Conservation (phyloP, 2,888 invertebrate genomes). For the Drosophila borealis region DNA sequence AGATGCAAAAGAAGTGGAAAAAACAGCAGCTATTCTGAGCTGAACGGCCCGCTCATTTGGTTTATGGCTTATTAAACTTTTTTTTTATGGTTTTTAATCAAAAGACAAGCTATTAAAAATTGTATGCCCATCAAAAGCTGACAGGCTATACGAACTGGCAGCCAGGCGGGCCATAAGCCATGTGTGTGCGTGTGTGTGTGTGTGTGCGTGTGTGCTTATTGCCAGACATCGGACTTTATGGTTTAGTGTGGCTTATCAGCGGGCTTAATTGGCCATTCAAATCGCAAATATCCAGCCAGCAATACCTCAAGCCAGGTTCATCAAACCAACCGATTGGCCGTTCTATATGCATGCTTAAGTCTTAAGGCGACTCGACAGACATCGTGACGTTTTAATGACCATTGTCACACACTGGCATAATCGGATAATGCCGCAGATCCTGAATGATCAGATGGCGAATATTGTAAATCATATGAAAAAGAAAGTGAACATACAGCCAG, state of each 20-base stretch:
- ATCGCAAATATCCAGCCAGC: slow-evolving; percentile 8
- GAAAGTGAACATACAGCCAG: slow-evolving; percentile 17
- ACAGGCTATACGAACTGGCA: slow-evolving; percentile 24
- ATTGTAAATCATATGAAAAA: slow-evolving; percentile 6
- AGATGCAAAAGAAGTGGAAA: background rate
- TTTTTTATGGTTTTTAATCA: slow-evolving; percentile 55
- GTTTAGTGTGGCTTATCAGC: slow-evolving; percentile 43
- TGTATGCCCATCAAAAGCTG: slow-evolving; percentile 44
- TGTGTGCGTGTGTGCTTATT: background rate
- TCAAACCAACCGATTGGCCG: background rate
- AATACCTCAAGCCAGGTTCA: background rate
- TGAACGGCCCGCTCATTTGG: slow-evolving; percentile 40
- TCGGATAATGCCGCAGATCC: slow-evolving; percentile 14
- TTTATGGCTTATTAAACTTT: slow-evolving; percentile 64
- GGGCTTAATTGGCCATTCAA: slow-evolving; percentile 41
- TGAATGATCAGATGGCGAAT: slow-evolving; percentile 15
- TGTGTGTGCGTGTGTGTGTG: background rate
- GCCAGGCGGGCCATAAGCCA: background rate
- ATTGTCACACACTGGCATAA: slow-evolving; percentile 17
- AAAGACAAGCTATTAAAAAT: slow-evolving; percentile 57
- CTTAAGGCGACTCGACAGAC: background rate
- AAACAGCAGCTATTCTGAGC: slow-evolving; percentile 34
- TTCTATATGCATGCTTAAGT: background rate
- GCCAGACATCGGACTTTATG: slow-evolving; percentile 22
- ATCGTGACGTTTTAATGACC: slow-evolving; percentile 16